Conservation (phyloP, 2,888 invertebrate genomes). For the Nephrotoma appendiculata region DNA sequence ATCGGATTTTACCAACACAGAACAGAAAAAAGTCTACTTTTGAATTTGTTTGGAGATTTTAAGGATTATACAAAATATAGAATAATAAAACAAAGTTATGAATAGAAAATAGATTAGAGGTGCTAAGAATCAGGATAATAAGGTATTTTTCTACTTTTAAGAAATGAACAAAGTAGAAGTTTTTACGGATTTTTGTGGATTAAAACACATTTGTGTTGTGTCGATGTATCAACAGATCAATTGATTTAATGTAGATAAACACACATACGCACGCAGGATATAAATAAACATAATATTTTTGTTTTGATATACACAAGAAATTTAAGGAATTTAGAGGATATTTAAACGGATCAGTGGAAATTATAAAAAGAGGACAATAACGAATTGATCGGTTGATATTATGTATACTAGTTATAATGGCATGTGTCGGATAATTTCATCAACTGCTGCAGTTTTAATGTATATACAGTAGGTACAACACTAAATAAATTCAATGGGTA, state of each 20-base stretch:
- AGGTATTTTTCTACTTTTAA: not conserved
- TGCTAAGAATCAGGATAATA: not conserved
- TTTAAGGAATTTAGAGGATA: not conserved
- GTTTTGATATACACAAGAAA: not conserved
- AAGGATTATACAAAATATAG: not conserved
- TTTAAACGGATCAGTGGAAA: not conserved
- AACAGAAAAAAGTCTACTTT: not conserved
- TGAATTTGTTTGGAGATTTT: not conserved
- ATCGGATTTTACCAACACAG: not conserved
- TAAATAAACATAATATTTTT: not conserved
- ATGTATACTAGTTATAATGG: not conserved
- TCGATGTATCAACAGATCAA: not conserved
- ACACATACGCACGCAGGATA: not conserved
- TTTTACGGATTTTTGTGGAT: not conserved
- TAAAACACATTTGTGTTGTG: not conserved
- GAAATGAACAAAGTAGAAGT: not conserved
- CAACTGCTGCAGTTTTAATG: no score
- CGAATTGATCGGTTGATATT: not conserved
- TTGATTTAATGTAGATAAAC: not conserved
- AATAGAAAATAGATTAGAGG: not conserved
- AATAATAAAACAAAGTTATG: not conserved
- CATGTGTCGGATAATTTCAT: not conserved
- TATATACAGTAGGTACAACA: no score
- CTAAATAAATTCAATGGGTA: no score
- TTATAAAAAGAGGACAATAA: not conserved